Evolutionary conservation across 2,113 vertebrate species (phyloP).

Genomic region (Chauna torquata): DNA sequence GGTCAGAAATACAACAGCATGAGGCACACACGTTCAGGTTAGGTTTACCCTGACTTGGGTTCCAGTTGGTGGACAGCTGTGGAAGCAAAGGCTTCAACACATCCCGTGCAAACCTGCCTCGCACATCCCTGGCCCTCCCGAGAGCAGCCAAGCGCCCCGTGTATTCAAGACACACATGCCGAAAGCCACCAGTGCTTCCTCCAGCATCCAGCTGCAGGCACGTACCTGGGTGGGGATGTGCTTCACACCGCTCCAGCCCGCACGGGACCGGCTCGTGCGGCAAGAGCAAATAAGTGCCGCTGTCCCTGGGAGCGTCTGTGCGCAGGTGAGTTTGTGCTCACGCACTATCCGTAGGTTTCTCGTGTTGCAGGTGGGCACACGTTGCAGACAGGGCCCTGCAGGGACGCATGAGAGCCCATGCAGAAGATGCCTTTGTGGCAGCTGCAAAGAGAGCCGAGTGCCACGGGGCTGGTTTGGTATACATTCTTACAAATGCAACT

Average conservation of each 20-base stretch:
- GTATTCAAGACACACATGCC: background rate
- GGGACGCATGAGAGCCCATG: background rate
- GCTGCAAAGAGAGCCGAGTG: background rate
- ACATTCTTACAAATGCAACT: slow-evolving; percentile 2
- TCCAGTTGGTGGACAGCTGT: background rate
- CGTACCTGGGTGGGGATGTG: background rate
- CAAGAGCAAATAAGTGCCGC: background rate
- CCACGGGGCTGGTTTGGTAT: background rate
- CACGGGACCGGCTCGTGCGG: background rate
- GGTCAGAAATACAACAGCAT: background rate
- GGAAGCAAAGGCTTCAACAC: background rate
- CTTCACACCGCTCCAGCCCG: rapidly evolving
- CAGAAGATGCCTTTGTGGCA: background rate
- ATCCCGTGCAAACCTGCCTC: background rate
- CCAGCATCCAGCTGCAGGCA: background rate
- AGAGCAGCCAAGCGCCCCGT: background rate
- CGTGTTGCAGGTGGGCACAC: background rate
- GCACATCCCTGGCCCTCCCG: background rate
- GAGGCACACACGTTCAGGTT: too few relatives aligned
- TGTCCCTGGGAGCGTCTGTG: background rate
- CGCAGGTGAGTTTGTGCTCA: background rate
- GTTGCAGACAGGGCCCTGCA: rapidly evolving
- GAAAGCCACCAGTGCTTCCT: background rate
- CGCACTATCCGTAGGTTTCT: background rate
- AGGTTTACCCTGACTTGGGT: background rate